Evolutionary conservation across 2,888 invertebrate species (phyloP).

Genomic region (Lymantria monacha): DNA sequence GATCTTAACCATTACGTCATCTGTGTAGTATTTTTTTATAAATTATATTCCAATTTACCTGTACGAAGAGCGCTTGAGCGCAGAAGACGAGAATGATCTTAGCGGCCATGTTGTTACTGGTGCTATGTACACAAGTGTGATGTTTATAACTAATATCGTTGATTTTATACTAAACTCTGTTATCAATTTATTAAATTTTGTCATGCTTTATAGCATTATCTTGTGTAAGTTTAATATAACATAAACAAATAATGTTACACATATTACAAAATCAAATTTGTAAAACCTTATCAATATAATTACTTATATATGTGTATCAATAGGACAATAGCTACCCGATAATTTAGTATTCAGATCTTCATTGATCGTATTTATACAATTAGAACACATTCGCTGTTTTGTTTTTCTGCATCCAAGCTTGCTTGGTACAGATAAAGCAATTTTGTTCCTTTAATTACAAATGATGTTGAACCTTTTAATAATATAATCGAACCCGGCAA

Average conservation of each 20-base stretch:
- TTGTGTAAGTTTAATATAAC: neutral
- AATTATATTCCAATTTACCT: neutral
- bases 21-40: too few relatives aligned
- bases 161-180: neutral
- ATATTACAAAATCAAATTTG: neutral
- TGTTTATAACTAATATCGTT: neutral
- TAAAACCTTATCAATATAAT: neutral
- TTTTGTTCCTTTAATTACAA: neutral
- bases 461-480: too few relatives aligned
- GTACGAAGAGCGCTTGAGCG: conserved; percentile 1
- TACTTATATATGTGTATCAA: neutral
- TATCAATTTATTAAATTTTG: neutral
- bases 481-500: too few relatives aligned
- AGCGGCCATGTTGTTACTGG: conserved; percentile 32
- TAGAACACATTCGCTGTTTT: conserved; percentile 20
- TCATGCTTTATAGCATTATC: neutral
- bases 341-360: conserved; percentile 11
- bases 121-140: neutral
- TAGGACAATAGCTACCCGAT: neutral
- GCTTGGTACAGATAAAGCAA: conserved; percentile 20
- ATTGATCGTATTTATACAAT: conserved; percentile 11
- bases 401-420: conserved; percentile 27
- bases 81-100: conserved; percentile 22
- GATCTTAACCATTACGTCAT: too few relatives aligned
- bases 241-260: neutral